Conservation (phyloP, 1,140 invertebrate genomes). For the Musca domestica region DNA sequence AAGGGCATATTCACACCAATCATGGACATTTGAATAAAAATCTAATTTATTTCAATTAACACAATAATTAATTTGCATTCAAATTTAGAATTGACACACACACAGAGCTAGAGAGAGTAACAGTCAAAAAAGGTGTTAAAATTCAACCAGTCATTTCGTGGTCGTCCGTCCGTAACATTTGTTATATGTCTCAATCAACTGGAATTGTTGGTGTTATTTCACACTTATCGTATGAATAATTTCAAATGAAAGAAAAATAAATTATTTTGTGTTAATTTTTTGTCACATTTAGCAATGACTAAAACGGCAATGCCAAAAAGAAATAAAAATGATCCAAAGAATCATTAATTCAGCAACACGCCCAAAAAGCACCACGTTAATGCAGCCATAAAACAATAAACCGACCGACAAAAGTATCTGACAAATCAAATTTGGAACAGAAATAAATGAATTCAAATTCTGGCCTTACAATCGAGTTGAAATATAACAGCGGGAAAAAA, state of each 20-base stretch:
- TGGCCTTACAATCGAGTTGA: too few species aligned
- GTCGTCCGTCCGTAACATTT: too few species aligned
- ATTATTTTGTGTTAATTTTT: slow-evolving; percentile 8
- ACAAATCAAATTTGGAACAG: neutral
- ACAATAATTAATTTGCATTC: too few species aligned
- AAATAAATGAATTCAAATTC: slow-evolving; percentile 3
- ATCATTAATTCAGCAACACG: neutral
- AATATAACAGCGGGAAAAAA: too few species aligned
- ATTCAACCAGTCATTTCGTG: too few species aligned
- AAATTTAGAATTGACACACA: too few species aligned
- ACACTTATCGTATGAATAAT: too few species aligned
- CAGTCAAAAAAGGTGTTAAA: too few species aligned
- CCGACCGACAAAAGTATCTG: neutral
- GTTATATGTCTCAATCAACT: neutral
- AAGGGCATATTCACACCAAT: too few species aligned
- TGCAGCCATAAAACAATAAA: neutral
- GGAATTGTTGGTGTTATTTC: neutral
- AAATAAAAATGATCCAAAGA: neutral
- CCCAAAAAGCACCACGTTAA: neutral
- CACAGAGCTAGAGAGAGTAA: too few species aligned
- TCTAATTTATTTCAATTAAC: too few species aligned
- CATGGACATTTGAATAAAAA: too few species aligned
- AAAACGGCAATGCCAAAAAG: neutral
- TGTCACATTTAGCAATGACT: neutral
- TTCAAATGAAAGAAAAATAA: neutral